Conservation (phyloP, 2,888 invertebrate genomes). For the Drosophila buzzatii region DNA sequence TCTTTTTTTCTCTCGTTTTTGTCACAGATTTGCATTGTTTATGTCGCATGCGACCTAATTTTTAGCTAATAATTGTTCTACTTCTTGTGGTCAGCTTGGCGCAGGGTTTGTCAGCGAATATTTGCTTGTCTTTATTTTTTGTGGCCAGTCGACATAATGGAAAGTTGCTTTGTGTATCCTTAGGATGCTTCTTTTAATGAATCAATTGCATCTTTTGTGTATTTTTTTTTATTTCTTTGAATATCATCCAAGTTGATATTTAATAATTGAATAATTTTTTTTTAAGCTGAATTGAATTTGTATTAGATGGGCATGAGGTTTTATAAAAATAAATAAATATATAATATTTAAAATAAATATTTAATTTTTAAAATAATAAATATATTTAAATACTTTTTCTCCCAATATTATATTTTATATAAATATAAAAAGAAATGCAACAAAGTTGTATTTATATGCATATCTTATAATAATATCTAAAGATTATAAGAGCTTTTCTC, state of each 20-base stretch:
- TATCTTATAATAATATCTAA: no score
- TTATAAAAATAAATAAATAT: no score
- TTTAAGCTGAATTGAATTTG: neutral
- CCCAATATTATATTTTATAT: no score
- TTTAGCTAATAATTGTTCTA: conserved; percentile 70
- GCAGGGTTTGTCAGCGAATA: conserved; percentile 10
- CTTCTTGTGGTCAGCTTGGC: conserved; percentile 67
- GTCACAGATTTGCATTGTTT: conserved; percentile 33
- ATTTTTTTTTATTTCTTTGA: neutral
- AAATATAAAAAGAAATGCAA: no score
- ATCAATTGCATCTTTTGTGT: neutral
- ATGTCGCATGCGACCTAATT: conserved; percentile 59
- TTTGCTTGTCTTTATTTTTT: conserved; percentile 8
- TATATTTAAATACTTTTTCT: no score
- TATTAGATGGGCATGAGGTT: no score
- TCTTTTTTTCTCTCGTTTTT: conserved; percentile 30
- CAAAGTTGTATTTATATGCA: no score
- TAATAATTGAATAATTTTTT: no score
- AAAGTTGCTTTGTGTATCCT: neutral
- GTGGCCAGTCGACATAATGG: neutral
- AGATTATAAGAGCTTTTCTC: no score
- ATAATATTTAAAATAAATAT: no score
- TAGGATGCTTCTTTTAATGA: neutral
- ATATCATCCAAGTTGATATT: neutral
- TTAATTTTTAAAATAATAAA: no score